Evolutionary conservation across 2,797 vertebrate species (phyloP).

Genomic region (Notamacropus eugenii): DNA sequence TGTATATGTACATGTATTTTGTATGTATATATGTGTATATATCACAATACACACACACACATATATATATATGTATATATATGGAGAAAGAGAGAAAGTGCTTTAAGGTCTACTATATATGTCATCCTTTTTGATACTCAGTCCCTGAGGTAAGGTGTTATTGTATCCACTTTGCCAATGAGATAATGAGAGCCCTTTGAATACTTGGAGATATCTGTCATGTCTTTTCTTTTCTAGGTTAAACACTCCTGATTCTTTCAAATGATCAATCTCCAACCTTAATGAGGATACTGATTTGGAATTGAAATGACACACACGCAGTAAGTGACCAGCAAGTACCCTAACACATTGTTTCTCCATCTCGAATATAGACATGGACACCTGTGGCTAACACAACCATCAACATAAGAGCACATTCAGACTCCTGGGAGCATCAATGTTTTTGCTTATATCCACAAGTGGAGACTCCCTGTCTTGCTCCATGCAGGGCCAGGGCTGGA

Average conservation of each 20-base stretch:
- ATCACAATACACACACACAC: too few relatives aligned
- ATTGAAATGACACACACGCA: background rate
- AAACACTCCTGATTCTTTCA: too few relatives aligned
- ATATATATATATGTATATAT: too few relatives aligned
- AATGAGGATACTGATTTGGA: background rate
- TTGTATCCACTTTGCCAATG: background rate
- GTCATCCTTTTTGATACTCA: too few relatives aligned
- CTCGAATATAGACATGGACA: background rate
- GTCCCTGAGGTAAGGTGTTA: background rate
- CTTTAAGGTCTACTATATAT: too few relatives aligned
- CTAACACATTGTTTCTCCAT: background rate
- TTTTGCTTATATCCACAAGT: background rate
- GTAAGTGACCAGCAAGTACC: background rate
- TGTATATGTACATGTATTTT: background rate
- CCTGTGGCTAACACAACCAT: background rate
- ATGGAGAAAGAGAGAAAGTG: too few relatives aligned
- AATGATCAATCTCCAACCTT: background rate
- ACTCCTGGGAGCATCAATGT: background rate
- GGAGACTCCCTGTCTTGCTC: background rate
- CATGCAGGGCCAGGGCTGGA: background rate
- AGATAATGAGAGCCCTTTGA: background rate
- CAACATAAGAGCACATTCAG: background rate
- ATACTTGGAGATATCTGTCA: background rate
- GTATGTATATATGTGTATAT: too few relatives aligned
- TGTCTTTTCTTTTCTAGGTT: background rate